Conservation (phyloP, 2,797 vertebrate species). For the Lithobates pipiens region DNA sequence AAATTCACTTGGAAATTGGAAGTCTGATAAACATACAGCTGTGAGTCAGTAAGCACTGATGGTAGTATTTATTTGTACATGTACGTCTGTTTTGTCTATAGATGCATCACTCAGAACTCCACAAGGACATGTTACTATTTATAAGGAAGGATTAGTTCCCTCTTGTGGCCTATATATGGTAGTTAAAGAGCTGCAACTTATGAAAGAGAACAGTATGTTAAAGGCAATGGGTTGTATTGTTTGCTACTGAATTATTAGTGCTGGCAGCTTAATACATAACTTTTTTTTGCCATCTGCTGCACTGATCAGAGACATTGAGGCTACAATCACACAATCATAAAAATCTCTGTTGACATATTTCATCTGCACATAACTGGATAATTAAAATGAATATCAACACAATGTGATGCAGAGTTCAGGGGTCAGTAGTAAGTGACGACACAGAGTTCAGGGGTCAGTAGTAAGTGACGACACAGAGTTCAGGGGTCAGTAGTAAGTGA, state of each 20-base stretch:
- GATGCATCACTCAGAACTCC: background rate
- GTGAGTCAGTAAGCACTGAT: background rate
- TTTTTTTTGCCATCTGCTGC: background rate
- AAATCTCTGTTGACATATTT: too few species aligned
- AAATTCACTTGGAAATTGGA: background rate
- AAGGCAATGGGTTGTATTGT: background rate
- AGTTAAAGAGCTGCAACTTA: background rate
- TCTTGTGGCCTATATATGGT: background rate
- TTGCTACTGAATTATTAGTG: background rate
- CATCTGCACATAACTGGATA: too few species aligned
- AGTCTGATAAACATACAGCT: background rate
- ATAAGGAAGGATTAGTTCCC: background rate
- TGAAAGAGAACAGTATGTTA: conserved; percentile 5
- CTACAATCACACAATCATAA: too few species aligned
- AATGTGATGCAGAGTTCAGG: too few species aligned
- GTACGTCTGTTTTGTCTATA: background rate
- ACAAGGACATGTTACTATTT: background rate
- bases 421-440: too few species aligned
- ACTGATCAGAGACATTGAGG: background rate
- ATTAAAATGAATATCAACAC: too few species aligned
- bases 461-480: too few species aligned
- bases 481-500: too few species aligned
- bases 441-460: too few species aligned
- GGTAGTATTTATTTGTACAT: background rate
- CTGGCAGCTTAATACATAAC: background rate